phyloP scores from a whole-genome alignment of 2,113 vertebrate genomes.

The Chrysochloris asiatica region DNA sequence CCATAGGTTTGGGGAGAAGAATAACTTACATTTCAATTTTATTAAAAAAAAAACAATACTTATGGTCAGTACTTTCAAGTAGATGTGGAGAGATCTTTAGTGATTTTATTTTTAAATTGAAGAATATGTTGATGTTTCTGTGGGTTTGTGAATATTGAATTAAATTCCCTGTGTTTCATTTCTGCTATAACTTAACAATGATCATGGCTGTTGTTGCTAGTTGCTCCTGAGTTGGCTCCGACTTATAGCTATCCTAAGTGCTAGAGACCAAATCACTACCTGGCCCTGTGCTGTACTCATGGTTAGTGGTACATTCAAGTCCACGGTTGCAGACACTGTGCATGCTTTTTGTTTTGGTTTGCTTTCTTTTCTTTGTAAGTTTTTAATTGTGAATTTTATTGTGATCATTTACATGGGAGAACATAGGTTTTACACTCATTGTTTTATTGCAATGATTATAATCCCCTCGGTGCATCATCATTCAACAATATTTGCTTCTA shows the following conservation, averaged over 20 bases:
- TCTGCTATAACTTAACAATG: conserved; percentile 7
- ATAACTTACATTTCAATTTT: background rate
- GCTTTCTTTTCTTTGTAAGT: no score
- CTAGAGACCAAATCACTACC: background rate
- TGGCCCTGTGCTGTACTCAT: background rate
- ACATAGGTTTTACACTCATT: no score
- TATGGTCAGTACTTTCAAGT: background rate
- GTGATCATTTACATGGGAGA: no score
- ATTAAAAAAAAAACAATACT: background rate
- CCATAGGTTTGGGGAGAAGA: background rate
- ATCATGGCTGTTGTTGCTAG: background rate
- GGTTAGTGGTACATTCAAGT: background rate
- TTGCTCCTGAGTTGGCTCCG: background rate
- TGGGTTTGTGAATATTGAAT: conserved; percentile 5
- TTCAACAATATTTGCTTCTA: no score
- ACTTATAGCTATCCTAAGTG: background rate
- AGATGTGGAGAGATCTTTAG: background rate
- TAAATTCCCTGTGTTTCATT: background rate
- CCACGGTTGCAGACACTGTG: background rate
- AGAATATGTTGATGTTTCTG: background rate
- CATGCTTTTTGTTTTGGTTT: no score
- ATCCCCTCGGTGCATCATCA: no score
- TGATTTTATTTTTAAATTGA: background rate
- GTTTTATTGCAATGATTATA: no score
- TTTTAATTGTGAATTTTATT: no score